Evolutionary conservation across 2,113 vertebrate species (phyloP).

Genomic region (Phoxinus phoxinus): DNA sequence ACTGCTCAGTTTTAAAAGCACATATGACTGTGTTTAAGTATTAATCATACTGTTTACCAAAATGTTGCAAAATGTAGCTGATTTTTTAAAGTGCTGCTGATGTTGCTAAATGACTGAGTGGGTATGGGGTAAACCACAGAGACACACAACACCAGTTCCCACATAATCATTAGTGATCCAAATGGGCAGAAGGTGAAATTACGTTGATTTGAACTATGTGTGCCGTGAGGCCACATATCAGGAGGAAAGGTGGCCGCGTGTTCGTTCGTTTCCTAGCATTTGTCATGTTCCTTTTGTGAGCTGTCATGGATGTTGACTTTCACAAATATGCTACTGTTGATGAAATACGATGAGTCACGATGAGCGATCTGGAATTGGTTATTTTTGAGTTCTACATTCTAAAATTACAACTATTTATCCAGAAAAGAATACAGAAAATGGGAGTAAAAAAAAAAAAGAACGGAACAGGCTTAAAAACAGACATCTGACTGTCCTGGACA

Average conservation of each 20-base stretch:
- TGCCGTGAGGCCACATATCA: neutral
- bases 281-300: neutral
- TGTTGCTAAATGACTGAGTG: slow-evolving; percentile 10
- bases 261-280: neutral
- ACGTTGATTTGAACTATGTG: neutral
- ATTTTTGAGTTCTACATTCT: neutral
- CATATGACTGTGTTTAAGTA: slow-evolving; percentile 21
- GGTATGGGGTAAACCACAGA: slow-evolving; percentile 5
- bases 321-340: too few species aligned
- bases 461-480: slow-evolving; percentile 1
- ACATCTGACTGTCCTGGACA: slow-evolving; percentile 19
- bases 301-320: neutral
- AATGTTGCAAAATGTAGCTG: neutral
- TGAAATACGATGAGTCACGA: neutral
- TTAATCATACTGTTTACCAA: slow-evolving; percentile 8
- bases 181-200: neutral
- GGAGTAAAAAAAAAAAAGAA: neutral
- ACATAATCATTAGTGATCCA: neutral
- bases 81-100: neutral
- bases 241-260: neutral
- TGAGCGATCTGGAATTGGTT: neutral
- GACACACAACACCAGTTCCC: neutral
- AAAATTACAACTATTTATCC: neutral
- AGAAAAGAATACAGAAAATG: neutral
- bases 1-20: neutral